Base-by-base conservation (phyloP, 1,140 invertebrate genomes). In the Apis dorsata region DNA sequence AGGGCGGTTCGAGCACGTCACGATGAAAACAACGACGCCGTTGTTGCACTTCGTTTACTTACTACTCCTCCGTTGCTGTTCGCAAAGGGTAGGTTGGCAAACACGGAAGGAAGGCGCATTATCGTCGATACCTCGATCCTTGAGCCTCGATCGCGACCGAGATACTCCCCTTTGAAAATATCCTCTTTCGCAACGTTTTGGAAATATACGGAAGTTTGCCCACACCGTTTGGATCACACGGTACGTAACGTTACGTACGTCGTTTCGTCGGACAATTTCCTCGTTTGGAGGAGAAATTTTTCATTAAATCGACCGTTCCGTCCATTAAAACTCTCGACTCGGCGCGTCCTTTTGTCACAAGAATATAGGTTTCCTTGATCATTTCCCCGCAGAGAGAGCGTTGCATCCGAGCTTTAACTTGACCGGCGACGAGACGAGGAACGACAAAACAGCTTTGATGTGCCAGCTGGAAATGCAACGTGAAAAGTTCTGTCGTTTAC, bases 41-140 rank as follows among this genome's bases (percentile, higher is more conserved):
- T 85, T 88, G 85, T 88, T 87, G 74, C 82, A 87, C 82, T 86
- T 78, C 62, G 86, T 87, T 87, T 81, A 71, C 76, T 78, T 60
- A 57, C 82, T 85, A 83, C 55, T 63, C 28, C 83, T 66, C 72
- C 66, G 85, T 85, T 59, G 65, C 65, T 68, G 59, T 65, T 71
- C 84, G 78, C 75, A 28, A 69, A 85, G 85, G 84, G 85, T 69
- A 75, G 65, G 83, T 85, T 87, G 63, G 85, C 79, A 71, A 88
- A 79, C 81, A 85, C 71, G 63, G 68, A 60, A 74, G 60, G 44
- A 87, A 72, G 71, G 57, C 60, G 73, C 75, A 62, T 81, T 84
- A 69, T 24, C 24, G 24, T 24, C 76, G 76, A 53, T 65, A 44
- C 44, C 81, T 60, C 34, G 34, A 34, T 2, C 34, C 34, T 34